Percentiles rank a stretch among this genome's conserved stretches.
Conservation (phyloP, 2,113 vertebrate species). For the Festucalex cinctus region DNA sequence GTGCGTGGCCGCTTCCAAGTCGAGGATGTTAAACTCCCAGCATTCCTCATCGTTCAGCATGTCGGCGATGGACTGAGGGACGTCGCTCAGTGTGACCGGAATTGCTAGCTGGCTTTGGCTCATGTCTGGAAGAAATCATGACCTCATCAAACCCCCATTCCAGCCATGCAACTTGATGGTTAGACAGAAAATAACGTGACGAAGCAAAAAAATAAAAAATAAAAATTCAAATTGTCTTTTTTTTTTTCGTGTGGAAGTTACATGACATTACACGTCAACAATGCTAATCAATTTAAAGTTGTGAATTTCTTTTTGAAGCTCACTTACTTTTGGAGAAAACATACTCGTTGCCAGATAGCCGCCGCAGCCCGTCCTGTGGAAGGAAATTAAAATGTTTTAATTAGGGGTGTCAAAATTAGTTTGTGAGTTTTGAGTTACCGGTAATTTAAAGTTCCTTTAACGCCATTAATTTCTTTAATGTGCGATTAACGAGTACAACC, state of each 20-base stretch:
- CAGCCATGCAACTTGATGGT: not conserved
- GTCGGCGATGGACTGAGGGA: constrained; percentile 80
- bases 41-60: constrained; percentile 87
- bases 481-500: too few species aligned
- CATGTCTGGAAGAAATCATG: constrained; percentile 70
- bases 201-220: not conserved
- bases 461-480: too few species aligned
- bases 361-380: constrained; percentile 84
- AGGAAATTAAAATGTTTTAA: constrained; percentile 41
- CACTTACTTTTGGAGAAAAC: constrained; percentile 91
- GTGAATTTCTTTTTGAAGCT: not conserved
- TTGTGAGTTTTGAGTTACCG: too few species aligned
- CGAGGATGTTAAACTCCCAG: constrained; percentile 97
- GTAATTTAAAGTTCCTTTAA: too few species aligned
- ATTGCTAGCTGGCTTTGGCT: constrained; percentile 83
- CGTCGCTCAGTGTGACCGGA: constrained; percentile 82
- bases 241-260: not conserved
- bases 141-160: not conserved
- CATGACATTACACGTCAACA: not conserved
- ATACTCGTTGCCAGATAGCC: constrained; percentile 88
- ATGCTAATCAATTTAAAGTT: not conserved
- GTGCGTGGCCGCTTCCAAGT: constrained; percentile 89
- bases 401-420: too few species aligned
- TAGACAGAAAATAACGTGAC: not conserved
- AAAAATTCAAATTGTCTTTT: not conserved